A percentile compares a stretch with the other conserved stretches of the same genome.
Evolutionary conservation across 2,113 vertebrate genomes (phyloP).

Genomic region (Microtus pennsylvanicus): DNA sequence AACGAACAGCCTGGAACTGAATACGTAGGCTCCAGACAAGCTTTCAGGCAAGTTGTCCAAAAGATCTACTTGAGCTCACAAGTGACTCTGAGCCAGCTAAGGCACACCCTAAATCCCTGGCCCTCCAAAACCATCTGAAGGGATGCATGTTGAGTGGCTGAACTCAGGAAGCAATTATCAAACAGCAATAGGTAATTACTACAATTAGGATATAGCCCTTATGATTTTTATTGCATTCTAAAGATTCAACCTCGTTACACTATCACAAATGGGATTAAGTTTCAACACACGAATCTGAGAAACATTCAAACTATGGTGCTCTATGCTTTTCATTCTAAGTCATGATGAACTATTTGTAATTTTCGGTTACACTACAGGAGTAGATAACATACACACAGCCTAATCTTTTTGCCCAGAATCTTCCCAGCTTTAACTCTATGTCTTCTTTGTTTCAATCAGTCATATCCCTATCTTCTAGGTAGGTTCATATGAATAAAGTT

Average conservation of each 20-base stretch:
- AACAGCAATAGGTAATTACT: background rate
- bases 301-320: background rate
- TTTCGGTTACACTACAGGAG: background rate
- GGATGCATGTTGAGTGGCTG: background rate
- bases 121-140: background rate
- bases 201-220: background rate
- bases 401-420: constrained; percentile 18
- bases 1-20: background rate
- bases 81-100: background rate
- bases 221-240: background rate
- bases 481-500: background rate
- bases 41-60: background rate
- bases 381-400: background rate
- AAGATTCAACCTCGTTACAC: background rate
- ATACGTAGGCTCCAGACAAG: background rate
- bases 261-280: background rate
- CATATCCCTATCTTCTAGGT: background rate
- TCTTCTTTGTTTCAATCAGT: background rate
- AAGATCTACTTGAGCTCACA: background rate
- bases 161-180: background rate
- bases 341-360: background rate
- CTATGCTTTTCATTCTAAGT: background rate
- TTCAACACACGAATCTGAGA: background rate
- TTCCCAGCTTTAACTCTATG: background rate
- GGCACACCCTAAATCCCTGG: background rate